Percentiles rank a stretch among this genome's conserved stretches.
Evolutionary conservation across 2,113 vertebrate species (phyloP).

Genomic region (Taxidea taxus): DNA sequence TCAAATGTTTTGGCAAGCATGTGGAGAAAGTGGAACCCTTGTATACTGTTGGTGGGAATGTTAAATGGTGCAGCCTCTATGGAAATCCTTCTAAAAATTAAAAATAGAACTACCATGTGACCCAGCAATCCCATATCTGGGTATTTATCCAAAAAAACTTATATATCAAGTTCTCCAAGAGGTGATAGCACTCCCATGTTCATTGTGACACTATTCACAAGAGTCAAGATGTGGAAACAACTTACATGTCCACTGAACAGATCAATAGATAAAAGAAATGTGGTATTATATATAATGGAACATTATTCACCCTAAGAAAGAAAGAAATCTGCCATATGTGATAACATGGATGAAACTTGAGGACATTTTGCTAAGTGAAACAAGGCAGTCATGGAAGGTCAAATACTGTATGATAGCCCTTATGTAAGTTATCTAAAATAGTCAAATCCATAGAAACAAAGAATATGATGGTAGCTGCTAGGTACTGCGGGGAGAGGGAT

Average conservation of each 20-base stretch:
- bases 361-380: background rate
- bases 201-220: background rate
- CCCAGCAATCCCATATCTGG: background rate
- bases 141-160: background rate
- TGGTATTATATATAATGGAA: background rate
- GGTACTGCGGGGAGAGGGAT: background rate
- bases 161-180: background rate
- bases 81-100: background rate
- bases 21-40: background rate
- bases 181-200: background rate
- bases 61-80: background rate
- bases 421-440: background rate
- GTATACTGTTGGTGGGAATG: background rate
- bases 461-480: background rate
- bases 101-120: background rate
- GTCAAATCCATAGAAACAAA: background rate
- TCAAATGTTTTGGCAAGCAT: background rate
- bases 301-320: background rate
- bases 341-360: background rate
- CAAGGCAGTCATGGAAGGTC: background rate
- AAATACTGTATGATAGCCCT: background rate
- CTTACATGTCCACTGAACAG: background rate
- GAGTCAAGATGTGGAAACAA: background rate
- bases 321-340: background rate
- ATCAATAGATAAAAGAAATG: background rate